A percentile compares a stretch with the other conserved stretches of the same genome.
Conservation (phyloP, 2,113 vertebrate species). For the Clarias gariepinus region DNA sequence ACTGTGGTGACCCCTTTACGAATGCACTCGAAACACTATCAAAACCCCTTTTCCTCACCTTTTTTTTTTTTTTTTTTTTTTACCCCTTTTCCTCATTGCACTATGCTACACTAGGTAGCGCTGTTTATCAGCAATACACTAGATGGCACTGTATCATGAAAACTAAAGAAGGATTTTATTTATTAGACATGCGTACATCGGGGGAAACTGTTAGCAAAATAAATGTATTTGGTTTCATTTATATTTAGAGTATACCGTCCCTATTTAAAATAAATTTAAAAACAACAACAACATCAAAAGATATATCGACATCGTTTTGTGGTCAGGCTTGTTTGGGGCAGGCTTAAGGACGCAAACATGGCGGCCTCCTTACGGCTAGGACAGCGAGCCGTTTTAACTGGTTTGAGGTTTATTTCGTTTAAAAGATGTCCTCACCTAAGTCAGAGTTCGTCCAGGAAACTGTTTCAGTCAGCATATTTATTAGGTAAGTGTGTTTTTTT, state of each 20-base stretch:
- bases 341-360: slow-evolving; percentile 69
- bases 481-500: slow-evolving; percentile 65
- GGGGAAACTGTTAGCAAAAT: background rate
- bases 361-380: slow-evolving; percentile 75
- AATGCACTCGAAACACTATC: too few relatives aligned
- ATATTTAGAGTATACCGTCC: background rate
- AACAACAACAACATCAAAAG: background rate
- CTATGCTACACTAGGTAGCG: background rate
- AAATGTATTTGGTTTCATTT: background rate
- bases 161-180: background rate
- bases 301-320: background rate
- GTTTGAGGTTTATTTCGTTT: slow-evolving; percentile 60
- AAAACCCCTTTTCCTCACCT: too few relatives aligned
- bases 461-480: slow-evolving; percentile 64
- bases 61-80: too few relatives aligned
- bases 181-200: too few relatives aligned
- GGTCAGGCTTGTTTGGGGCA: slow-evolving; percentile 56
- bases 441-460: slow-evolving; percentile 56
- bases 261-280: background rate
- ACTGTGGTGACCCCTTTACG: too few relatives aligned
- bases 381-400: slow-evolving; percentile 66
- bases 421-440: slow-evolving; percentile 56
- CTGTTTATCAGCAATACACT: background rate
- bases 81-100: background rate
- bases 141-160: background rate